Base-by-base conservation (phyloP, 1,140 invertebrate species). In the Drosophila insularis region DNA sequence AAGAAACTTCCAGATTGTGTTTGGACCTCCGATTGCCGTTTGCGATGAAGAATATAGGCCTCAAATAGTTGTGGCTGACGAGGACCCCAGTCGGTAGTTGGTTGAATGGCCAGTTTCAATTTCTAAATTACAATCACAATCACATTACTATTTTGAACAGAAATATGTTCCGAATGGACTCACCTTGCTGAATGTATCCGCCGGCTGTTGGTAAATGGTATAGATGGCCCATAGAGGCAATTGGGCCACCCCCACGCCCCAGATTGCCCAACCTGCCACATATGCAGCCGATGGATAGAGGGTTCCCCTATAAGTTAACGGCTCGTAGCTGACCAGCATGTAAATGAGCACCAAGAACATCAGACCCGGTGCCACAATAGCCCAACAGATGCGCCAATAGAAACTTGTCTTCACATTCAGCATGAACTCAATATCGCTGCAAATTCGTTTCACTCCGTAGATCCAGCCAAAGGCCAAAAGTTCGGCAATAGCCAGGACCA, bases 341-440 rank as follows among this genome's bases (percentile, higher is more conserved):
- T 96, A 96, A 53, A 95, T 81, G 14, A 96, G 92, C 64, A 96
- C 95, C 0, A 95, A 92, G 23, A 95, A 94, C 92, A 98, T 94
- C 10, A 96, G 92, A 19, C 95, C 78, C 0, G 97, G 97, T 4
- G 96, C 96, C 31, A 97, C 92, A 23, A 96, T 92, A 1, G 94
- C 93, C 97, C 97, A 98, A 77, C 96, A 97, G 10, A 96, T 81
- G 78, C 96, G 94, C 97, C 97, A 98, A 91, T 96, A 97, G 23
- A 95, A 90, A 4, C 95, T 94, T 0, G 96, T 94, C 73, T 94
- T 94, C n/a, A 93, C 92, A 1, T 94, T 94, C 13, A 97, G 91
- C 97, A 98, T 98, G 63, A 94, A 95, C 79, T 95, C 94, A 14
- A 95, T 92, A 61, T 95, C 95, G 14, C 93, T 80, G 63, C 94